Conservation (phyloP, 1,140 invertebrate genomes). For the Tetramorium simillimum region DNA sequence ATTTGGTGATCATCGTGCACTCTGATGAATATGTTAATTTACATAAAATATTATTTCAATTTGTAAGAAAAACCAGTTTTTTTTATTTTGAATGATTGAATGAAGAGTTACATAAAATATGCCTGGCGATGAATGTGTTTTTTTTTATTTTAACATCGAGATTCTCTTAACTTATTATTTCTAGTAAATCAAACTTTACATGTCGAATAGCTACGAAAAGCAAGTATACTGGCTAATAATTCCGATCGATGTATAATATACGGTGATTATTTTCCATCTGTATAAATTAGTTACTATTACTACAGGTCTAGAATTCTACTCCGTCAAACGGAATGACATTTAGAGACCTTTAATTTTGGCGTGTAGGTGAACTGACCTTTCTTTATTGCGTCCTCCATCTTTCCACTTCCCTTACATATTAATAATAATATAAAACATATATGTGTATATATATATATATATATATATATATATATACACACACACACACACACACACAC, state of each 20-base stretch:
- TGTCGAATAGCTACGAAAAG: background rate
- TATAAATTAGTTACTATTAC: background rate
- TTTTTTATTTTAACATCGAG: too few relatives aligned
- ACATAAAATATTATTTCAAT: too few relatives aligned
- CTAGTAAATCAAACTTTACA: background rate
- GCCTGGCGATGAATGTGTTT: too few relatives aligned
- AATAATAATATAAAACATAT: background rate
- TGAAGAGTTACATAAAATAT: too few relatives aligned
- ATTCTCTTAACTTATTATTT: background rate
- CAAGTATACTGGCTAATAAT: background rate
- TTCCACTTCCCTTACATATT: too few relatives aligned
- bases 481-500: too few relatives aligned
- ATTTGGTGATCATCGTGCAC: too few relatives aligned
- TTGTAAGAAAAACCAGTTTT: too few relatives aligned
- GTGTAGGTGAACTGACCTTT: conserved; percentile 8
- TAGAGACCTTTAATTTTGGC: background rate
- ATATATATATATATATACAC: too few relatives aligned
- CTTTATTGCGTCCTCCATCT: background rate
- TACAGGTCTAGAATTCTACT: background rate
- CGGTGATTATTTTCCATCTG: background rate
- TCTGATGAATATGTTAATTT: too few relatives aligned
- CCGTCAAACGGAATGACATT: background rate
- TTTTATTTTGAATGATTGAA: too few relatives aligned
- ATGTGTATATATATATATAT: too few relatives aligned
- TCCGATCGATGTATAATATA: background rate